Conservation (phyloP, 2,797 vertebrate species). For the Enteromius unitaeniatus region DNA sequence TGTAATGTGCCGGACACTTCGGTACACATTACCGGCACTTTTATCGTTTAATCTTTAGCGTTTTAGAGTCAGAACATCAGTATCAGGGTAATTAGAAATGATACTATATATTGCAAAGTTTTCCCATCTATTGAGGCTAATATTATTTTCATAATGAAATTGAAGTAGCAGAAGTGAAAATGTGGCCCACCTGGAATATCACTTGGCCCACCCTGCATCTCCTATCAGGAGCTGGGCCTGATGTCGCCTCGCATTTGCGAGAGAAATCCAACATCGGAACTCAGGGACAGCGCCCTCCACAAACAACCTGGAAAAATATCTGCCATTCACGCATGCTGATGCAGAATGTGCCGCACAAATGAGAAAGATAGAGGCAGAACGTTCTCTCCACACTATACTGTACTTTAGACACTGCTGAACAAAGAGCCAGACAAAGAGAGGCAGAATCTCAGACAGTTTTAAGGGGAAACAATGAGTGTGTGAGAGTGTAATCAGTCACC, state of each 20-base stretch:
- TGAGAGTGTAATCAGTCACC: constrained; percentile 29
- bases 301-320: constrained; percentile 10
- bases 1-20: no score
- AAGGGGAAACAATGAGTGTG: neutral
- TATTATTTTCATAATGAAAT: no score
- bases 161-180: no score
- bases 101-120: no score
- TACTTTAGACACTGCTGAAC: constrained; percentile 39
- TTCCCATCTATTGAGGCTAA: no score
- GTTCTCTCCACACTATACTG: constrained; percentile 25
- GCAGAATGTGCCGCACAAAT: neutral
- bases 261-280: neutral
- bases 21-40: no score
- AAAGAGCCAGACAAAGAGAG: constrained; percentile 54
- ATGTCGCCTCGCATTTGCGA: neutral
- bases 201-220: no score
- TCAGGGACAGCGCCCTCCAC: constrained; percentile 6
- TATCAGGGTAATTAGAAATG: no score
- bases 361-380: constrained; percentile 19
- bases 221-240: no score
- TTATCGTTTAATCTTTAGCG: no score
- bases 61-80: no score
- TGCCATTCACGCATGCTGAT: constrained; percentile 18
- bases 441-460: constrained; percentile 35
- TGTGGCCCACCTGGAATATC: no score